Evolutionary conservation across 2,888 invertebrate species (phyloP).

Genomic region (Drosophila kambysellisi): DNA sequence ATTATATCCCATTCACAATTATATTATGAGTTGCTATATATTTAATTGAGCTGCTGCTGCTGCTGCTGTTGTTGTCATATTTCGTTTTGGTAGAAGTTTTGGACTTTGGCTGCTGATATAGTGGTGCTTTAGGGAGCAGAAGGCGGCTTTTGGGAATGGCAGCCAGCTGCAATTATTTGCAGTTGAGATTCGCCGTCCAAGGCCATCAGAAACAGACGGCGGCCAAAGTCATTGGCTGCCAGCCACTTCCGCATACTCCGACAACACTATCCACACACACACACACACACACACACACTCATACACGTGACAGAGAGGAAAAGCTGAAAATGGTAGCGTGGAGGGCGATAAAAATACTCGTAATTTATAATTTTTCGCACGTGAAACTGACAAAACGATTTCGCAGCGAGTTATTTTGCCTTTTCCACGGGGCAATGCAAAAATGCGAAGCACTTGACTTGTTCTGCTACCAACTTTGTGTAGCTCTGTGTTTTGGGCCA

Average conservation of each 20-base stretch:
- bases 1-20: conserved; percentile 2
- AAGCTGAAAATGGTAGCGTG: neutral
- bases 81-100: conserved; percentile 14
- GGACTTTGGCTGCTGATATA: conserved; percentile 7
- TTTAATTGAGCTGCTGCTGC: conserved; percentile 1
- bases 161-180: conserved; percentile 76
- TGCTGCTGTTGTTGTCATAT: conserved; percentile 10
- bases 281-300: conserved; percentile 6
- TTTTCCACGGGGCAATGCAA: conserved; percentile 41
- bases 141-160: conserved; percentile 27
- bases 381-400: conserved; percentile 74
- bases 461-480: conserved; percentile 30
- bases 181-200: conserved; percentile 57
- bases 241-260: conserved; percentile 40
- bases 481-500: conserved; percentile 40
- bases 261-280: conserved; percentile 8
- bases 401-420: conserved; percentile 24
- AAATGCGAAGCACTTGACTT: conserved; percentile 46
- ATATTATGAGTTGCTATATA: conserved; percentile 5
- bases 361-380: conserved; percentile 81
- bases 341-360: conserved; percentile 39
- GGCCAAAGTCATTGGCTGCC: conserved; percentile 55
- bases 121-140: neutral
- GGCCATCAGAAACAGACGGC: conserved; percentile 79
- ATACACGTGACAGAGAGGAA: conserved; percentile 2